Conservation (phyloP, 1,140 invertebrate species). For the Diploscapter pachys region DNA sequence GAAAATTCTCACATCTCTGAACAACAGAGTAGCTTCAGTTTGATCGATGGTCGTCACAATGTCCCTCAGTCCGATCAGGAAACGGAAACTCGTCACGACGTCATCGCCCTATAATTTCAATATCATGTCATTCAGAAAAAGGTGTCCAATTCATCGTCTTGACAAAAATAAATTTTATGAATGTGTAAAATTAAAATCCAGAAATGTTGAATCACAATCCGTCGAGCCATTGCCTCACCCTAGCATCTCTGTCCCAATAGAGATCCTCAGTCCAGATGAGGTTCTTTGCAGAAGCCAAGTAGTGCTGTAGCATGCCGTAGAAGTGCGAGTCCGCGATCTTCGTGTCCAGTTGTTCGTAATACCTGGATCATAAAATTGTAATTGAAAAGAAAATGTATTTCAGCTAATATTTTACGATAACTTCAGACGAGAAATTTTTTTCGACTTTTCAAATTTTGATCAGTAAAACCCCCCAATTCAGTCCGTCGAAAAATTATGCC, state of each 20-base stretch:
- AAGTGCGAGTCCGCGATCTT: slow-evolving; percentile 62
- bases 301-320: slow-evolving; percentile 33
- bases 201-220: slow-evolving; percentile 22
- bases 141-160: neutral
- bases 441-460: no score
- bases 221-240: slow-evolving; percentile 4
- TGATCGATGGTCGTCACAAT: slow-evolving; percentile 83
- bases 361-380: slow-evolving; percentile 56
- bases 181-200: neutral
- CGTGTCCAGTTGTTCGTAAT: slow-evolving; percentile 74
- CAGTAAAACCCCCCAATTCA: no score
- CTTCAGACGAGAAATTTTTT: no score
- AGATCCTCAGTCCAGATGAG: slow-evolving; percentile 34
- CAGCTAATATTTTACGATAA: no score
- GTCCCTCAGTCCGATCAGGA: slow-evolving; percentile 81
- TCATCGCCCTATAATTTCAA: slow-evolving; percentile 32
- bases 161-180: neutral
- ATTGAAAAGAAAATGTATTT: neutral
- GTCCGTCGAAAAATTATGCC: no score
- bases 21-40: slow-evolving; percentile 79
- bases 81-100: slow-evolving; percentile 66
- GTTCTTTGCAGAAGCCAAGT: slow-evolving; percentile 24
- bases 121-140: neutral
- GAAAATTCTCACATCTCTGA: slow-evolving; percentile 67
- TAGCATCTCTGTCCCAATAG: slow-evolving; percentile 28